Percentiles rank a stretch among this genome's conserved stretches.
Evolutionary conservation across 1,140 invertebrate species (phyloP).

Genomic region (Vollenhovia emeryi): DNA sequence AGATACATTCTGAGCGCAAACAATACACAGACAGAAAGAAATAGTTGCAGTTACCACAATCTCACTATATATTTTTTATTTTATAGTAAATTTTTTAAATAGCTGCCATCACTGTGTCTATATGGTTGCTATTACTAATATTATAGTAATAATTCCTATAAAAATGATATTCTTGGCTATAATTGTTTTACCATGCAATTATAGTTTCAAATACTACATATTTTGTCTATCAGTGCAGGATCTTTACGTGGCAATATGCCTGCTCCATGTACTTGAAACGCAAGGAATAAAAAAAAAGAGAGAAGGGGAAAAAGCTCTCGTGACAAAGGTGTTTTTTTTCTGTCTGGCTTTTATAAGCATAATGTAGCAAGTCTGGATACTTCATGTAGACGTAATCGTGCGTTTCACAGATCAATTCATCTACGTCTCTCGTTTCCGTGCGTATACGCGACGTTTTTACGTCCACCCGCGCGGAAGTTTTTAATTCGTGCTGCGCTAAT

Average conservation of each 20-base stretch:
- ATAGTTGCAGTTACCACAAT: too few species aligned
- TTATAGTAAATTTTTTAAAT: too few species aligned
- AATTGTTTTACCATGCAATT: too few species aligned
- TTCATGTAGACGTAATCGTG: not conserved
- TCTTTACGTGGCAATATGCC: not conserved
- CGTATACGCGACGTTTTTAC: slow-evolving; percentile 38
- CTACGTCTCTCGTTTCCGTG: slow-evolving; percentile 33
- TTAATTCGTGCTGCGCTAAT: slow-evolving; percentile 55
- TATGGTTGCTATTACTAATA: too few species aligned
- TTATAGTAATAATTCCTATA: too few species aligned
- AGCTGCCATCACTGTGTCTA: too few species aligned
- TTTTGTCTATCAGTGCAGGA: too few species aligned
- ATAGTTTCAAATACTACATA: too few species aligned
- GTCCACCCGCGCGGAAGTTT: slow-evolving; percentile 27
- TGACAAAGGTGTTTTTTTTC: slow-evolving; percentile 30
- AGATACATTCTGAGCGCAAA: not conserved
- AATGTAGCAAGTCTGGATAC: not conserved
- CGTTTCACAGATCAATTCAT: slow-evolving; percentile 42
- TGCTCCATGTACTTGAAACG: not conserved
- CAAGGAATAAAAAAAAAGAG: not conserved
- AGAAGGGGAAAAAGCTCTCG: not conserved
- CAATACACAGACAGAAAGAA: too few species aligned
- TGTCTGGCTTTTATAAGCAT: not conserved
- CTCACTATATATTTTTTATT: too few species aligned
- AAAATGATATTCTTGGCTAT: too few species aligned